A percentile compares a stretch with the other conserved stretches of the same genome.
Evolutionary conservation across 2,888 invertebrate species (phyloP).

Genomic region (Leptopilina drosophilae): DNA sequence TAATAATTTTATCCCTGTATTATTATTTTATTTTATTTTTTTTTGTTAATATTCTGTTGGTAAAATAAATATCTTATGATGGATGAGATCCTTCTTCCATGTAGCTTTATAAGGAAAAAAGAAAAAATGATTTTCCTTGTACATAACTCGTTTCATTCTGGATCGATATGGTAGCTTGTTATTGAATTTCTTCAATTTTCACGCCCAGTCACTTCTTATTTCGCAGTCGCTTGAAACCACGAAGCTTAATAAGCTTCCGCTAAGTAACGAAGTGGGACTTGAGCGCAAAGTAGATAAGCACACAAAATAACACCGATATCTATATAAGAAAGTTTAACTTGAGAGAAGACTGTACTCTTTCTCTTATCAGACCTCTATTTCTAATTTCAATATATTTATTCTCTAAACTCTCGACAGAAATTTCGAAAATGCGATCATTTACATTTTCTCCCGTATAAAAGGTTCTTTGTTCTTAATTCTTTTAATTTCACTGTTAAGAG

Average conservation of each 20-base stretch:
- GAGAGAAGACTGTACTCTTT: not conserved
- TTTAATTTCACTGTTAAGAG: too few species aligned
- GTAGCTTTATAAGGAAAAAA: not conserved
- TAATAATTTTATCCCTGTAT: not conserved
- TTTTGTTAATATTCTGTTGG: not conserved
- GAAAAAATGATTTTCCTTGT: conserved; percentile 34
- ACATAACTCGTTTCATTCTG: conserved; percentile 9
- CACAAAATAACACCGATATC: conserved; percentile 35
- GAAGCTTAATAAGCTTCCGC: conserved; percentile 34
- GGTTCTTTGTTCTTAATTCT: too few species aligned
- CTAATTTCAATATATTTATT: conserved; percentile 17
- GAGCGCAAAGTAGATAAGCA: conserved; percentile 31
- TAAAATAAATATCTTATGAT: not conserved
- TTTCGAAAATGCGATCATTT: not conserved
- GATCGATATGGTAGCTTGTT: not conserved
- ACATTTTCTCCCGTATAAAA: not conserved
- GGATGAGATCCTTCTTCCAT: not conserved
- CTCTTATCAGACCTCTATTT: conserved; percentile 18
- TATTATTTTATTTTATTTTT: not conserved
- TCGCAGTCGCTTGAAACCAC: conserved; percentile 8
- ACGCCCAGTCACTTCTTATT: conserved; percentile 25
- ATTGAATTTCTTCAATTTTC: conserved; percentile 35
- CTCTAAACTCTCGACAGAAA: not conserved
- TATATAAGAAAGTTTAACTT: conserved; percentile 1
- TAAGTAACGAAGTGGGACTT: conserved; percentile 34